Percentiles rank a stretch among this genome's conserved stretches.
Evolutionary conservation across 2,797 vertebrate genomes (phyloP).

Genomic region (Bradypodion ventrale): DNA sequence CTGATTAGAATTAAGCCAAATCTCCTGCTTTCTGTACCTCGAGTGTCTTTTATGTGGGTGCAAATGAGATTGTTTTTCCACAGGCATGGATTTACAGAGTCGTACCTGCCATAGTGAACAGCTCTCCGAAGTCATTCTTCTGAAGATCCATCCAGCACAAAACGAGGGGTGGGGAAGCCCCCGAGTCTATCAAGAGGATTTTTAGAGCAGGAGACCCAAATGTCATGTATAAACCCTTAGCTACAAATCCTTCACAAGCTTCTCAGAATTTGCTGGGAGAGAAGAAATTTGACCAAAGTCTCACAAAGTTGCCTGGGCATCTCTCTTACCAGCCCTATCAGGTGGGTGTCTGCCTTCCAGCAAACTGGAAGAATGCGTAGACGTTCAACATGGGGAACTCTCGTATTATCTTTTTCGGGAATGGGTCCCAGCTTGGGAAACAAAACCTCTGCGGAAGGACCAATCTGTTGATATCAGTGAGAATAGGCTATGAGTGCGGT

Average conservation of each 20-base stretch:
- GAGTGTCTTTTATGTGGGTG: neutral
- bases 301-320: neutral
- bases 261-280: slow-evolving; percentile 6
- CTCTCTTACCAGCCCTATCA: neutral
- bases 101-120: no score
- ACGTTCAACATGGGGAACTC: slow-evolving; percentile 42
- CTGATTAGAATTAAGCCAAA: neutral
- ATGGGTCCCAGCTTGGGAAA: slow-evolving; percentile 48
- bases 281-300: slow-evolving; percentile 25
- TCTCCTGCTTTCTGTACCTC: neutral
- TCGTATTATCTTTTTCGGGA: slow-evolving; percentile 47
- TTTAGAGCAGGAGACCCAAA: slow-evolving; percentile 12
- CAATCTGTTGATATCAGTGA: slow-evolving; percentile 61
- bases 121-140: neutral
- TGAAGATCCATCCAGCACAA: neutral
- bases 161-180: neutral
- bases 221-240: neutral
- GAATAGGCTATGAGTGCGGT: slow-evolving; percentile 64
- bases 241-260: neutral
- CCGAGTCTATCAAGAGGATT: fast-evolving
- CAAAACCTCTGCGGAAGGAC: slow-evolving; percentile 43
- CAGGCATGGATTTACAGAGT: neutral
- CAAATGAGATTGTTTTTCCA: neutral
- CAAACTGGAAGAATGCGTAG: neutral
- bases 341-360: neutral